Evolutionary conservation across 1,140 invertebrate species (phyloP), one percentile per base, ranked within the genome.

Genomic region (Harlomillsia oculata): DNA sequence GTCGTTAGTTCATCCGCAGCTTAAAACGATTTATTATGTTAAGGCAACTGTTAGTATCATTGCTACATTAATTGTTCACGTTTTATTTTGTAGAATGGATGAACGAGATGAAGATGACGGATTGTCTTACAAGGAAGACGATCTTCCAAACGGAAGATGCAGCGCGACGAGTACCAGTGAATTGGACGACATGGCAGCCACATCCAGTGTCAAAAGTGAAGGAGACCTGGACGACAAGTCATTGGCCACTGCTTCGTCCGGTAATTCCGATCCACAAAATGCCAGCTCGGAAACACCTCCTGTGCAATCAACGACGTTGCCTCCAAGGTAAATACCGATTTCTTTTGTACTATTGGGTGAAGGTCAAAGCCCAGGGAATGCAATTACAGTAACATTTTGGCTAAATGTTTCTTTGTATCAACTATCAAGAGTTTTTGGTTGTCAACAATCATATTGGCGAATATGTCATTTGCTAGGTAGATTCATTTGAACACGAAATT

Each of bases 291-390:
- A 60, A 32, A 26, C 16, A 1, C 28, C 45, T 9, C 45, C 59
- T 11, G 53, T 48, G 8, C 59, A 60, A 21, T 60, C 59, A 25
- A 28, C 54, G 4, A 36, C 44, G 25, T 32, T 60, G 25, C 59
- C 59, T 11, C 59, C 59, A 25, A 60, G 59, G 59, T 60, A 55
- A 37, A 39, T 5, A 9, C n/a, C 32, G 8, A 34, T 34, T n/a
- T n/a, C n/a, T n/a, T n/a, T n/a, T n/a, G n/a, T n/a, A n/a, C n/a
- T n/a, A n/a, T n/a, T n/a, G n/a, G n/a, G n/a, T n/a, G n/a, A n/a
- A n/a, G n/a, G n/a, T n/a, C n/a, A n/a, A n/a, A n/a, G n/a, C n/a
- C n/a, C n/a, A n/a, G n/a, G n/a, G n/a, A n/a, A n/a, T n/a, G n/a
- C n/a, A n/a, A n/a, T n/a, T n/a, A n/a, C n/a, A n/a, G n/a, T n/a